A percentile compares a stretch with the other conserved stretches of the same genome.
Conservation (phyloP, 2,113 vertebrate species). For the Pygoscelis adeliae region DNA sequence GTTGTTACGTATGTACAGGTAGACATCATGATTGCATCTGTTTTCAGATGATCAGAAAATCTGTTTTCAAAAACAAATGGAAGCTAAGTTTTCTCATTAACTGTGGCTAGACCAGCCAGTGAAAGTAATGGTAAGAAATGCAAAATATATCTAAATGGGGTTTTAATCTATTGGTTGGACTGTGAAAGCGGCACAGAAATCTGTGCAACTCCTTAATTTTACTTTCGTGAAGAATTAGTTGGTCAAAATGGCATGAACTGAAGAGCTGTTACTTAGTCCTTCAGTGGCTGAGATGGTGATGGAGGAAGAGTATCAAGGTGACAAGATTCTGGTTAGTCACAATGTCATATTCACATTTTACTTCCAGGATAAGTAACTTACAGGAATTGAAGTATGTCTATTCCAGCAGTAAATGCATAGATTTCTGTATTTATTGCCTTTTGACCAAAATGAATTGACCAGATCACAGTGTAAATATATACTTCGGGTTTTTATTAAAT, state of each 20-base stretch:
- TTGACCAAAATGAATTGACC: neutral
- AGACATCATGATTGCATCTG: neutral
- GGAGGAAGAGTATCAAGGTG: neutral
- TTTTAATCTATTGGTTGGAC: neutral
- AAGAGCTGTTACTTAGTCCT: neutral
- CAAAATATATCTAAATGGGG: neutral
- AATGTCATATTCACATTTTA: neutral
- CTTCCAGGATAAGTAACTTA: neutral
- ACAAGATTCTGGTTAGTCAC: neutral
- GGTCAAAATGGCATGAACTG: neutral
- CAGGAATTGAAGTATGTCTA: neutral
- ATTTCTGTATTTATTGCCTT: neutral
- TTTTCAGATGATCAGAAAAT: neutral
- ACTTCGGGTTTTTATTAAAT: constrained; percentile 47
- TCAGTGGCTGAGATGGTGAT: neutral
- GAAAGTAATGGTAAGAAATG: neutral
- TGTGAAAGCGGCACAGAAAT: neutral
- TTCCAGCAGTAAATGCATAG: neutral
- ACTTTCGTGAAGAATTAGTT: neutral
- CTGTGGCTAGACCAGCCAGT: neutral
- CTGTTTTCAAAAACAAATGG: neutral
- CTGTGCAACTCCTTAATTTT: neutral
- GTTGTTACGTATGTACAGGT: fast-evolving
- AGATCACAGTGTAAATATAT: constrained; percentile 33
- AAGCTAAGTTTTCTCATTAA: neutral